Evolutionary conservation across 2,113 vertebrate species (phyloP), one percentile per base, ranked within the genome.

Genomic region (Thamnaconus septentrionalis): DNA sequence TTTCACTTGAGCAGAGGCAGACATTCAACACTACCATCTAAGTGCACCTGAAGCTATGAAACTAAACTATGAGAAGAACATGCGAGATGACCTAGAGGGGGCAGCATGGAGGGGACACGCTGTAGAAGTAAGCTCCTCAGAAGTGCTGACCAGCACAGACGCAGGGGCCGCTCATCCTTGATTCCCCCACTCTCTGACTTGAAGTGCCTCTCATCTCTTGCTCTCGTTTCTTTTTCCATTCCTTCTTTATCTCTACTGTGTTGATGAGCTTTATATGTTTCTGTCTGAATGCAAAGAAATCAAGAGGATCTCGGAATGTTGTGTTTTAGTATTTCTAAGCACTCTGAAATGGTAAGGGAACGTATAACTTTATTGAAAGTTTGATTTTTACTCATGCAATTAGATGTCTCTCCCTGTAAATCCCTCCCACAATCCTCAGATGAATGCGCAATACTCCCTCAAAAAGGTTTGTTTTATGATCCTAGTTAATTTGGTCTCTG

Each of bases 201-300:
- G 10, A 90, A 87, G 85, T 90, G 89, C 86, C 86, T 87, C 55
- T 49, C 63, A 48, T 68, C 54, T 59, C 12, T 42, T 56, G 7
- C 48, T 77, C 31, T 45, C 70, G 49, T 4, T 4, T 45, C 40
- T 69, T 5, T 73, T 41, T 39, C 55, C 57, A 68, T 48, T 3
- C 55, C 51, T 61, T 44, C 43, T 65, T 59, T 52, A 31, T 72
- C 54, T 76, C 41, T 46, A 46, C 50, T n/a, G 7, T 40, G 1
- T 79, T 31, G 18, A 31, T 31, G 18, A 31, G 18, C 18, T 31
- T 31, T 31, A 31, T 31, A 31, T 31, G 18, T 31, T 31, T 31
- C 2, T 31, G 18, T 31, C 18, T 31, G 18, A 31, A 1, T 31
- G 18, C 18, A 31, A 31, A 31, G 18, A 31, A 31, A 31, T 31